phyloP scores from a whole-genome alignment of 2,888 invertebrate genomes.

The Tuberolachnus salignus region DNA sequence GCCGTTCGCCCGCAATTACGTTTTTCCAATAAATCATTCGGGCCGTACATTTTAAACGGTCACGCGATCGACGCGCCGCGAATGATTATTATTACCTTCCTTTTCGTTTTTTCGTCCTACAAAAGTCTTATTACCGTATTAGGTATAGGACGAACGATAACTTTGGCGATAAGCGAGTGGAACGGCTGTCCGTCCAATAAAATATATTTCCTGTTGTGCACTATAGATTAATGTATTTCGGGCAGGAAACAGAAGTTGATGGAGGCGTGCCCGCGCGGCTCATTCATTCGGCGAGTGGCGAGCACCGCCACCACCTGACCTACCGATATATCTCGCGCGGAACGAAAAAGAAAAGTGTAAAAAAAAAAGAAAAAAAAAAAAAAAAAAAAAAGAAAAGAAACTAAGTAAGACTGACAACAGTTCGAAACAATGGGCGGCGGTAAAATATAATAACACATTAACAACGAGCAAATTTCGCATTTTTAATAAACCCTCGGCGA shows the following conservation, averaged over 20 bases:
- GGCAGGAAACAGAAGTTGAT: slow-evolving; percentile 25
- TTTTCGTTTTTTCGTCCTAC: neutral
- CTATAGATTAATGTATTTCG: slow-evolving; percentile 27
- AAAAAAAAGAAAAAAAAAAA: neutral
- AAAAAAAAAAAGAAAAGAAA: neutral
- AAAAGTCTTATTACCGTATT: no score
- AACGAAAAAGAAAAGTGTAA: no score
- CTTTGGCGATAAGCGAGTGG: neutral
- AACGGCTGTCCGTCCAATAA: neutral
- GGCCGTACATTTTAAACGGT: slow-evolving; percentile 9
- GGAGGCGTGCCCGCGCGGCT: slow-evolving; percentile 30
- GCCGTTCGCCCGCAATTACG: neutral
- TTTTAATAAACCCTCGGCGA: slow-evolving; percentile 29
- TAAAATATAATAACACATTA: slow-evolving; percentile 37
- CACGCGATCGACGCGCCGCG: neutral
- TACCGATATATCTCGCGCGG: no score
- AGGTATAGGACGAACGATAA: neutral
- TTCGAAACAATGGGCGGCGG: slow-evolving; percentile 31
- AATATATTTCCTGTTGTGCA: slow-evolving; percentile 13
- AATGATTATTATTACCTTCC: neutral
- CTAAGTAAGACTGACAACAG: slow-evolving; percentile 9
- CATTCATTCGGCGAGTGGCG: neutral
- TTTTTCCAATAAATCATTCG: slow-evolving; percentile 28
- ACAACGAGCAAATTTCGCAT: slow-evolving; percentile 5
- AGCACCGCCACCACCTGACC: no score